Percentiles rank a stretch among this genome's conserved stretches.
phyloP scores from a whole-genome alignment of 2,113 vertebrate genomes.

The Ondatra zibethicus region DNA sequence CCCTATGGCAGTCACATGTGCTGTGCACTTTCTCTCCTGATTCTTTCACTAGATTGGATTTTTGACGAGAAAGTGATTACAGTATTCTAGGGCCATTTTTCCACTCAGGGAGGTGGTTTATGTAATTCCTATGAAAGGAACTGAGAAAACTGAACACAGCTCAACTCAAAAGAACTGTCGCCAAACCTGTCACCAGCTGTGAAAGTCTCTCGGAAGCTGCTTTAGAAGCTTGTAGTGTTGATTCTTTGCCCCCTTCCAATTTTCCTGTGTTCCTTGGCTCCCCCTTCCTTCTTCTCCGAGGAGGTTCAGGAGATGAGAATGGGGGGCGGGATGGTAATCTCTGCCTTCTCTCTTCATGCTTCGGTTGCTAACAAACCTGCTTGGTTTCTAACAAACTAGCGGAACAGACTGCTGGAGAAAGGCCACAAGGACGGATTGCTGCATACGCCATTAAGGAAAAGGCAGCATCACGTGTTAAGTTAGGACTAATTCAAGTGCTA shows the following conservation, averaged over 20 bases:
- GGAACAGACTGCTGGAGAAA: not conserved
- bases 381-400: not conserved
- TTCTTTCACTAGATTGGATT: slow-evolving; percentile 15
- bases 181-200: slow-evolving; percentile 26
- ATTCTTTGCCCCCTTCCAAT: slow-evolving; percentile 3
- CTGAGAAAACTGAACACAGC: slow-evolving; percentile 54
- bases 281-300: not conserved
- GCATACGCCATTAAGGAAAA: not conserved
- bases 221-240: not conserved
- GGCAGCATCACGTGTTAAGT: too few species aligned
- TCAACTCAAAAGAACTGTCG: slow-evolving; percentile 6
- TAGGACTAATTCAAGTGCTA: not conserved
- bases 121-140: slow-evolving; percentile 34
- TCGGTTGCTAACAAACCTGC: not conserved
- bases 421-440: not conserved
- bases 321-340: not conserved
- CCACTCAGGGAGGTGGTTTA: not conserved
- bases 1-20: not conserved
- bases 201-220: slow-evolving; percentile 15
- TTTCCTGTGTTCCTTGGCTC: not conserved
- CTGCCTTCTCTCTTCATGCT: not conserved
- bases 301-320: not conserved
- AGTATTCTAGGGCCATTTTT: slow-evolving; percentile 3
- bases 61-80: slow-evolving; percentile 32
- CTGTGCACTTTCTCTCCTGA: not conserved